Percentiles rank a stretch among this genome's conserved stretches.
Evolutionary conservation across 2,797 vertebrate genomes (phyloP).

Genomic region (Argentina silus): DNA sequence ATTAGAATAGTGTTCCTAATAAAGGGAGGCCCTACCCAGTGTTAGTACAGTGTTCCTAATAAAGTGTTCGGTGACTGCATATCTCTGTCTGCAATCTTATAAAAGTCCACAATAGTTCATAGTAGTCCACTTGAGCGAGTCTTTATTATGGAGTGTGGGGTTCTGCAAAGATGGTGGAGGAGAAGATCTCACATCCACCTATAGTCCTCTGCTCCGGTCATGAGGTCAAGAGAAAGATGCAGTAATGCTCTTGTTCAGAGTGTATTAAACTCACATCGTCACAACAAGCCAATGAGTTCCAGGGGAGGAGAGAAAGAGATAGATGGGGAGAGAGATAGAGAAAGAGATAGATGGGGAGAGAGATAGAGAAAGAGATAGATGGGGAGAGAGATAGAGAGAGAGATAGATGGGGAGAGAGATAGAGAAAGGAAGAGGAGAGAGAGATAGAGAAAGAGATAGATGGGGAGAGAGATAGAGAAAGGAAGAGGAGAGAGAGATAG

Average conservation of each 20-base stretch:
- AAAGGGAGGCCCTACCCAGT: too few species aligned
- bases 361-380: too few species aligned
- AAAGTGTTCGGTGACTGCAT: too few species aligned
- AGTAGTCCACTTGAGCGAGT: background rate
- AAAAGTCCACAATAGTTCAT: background rate
- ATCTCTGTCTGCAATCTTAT: background rate
- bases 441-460: background rate
- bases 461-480: background rate
- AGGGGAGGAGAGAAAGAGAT: conserved; percentile 24
- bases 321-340: background rate
- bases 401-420: background rate
- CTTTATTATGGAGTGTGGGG: background rate
- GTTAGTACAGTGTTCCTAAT: too few species aligned
- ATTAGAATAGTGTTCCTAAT: too few species aligned
- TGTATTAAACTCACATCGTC: conserved; percentile 30
- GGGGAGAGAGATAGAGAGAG: background rate
- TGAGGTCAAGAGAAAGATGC: conserved; percentile 2
- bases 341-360: background rate
- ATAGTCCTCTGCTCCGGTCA: background rate
- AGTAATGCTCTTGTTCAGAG: conserved; percentile 23
- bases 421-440: background rate
- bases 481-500: background rate
- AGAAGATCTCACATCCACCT: too few species aligned
- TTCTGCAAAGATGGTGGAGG: background rate
- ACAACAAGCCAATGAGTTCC: conserved; percentile 50